These are phyloP conservation scores for Heliocidaris tuberculata DNA, from an alignment of 35 echinoderm and acorn worm genomes.

Conservation along the genomic window DNA sequence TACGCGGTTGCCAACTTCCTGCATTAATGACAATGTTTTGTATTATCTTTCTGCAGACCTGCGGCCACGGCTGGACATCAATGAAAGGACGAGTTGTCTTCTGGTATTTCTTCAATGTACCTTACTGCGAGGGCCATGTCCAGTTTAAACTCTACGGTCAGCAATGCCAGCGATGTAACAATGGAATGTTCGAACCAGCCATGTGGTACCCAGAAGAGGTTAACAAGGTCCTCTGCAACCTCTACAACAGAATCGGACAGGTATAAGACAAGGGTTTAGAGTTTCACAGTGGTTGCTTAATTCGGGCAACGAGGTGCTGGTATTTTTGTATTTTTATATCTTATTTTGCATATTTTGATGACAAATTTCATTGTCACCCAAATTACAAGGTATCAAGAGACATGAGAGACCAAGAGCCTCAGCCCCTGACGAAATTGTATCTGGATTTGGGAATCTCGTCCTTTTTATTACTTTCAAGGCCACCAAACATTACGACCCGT, in stretches of 20 bases:
- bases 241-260: slow-evolving; percentile 98
- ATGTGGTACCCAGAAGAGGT: slow-evolving; percentile 99
- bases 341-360: background rate
- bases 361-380: background rate
- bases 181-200: slow-evolving; percentile 85
- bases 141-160: slow-evolving; percentile 99
- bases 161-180: slow-evolving; percentile 90
- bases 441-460: too few relatives aligned
- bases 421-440: too few relatives aligned
- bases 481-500: too few relatives aligned
- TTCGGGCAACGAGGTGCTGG: background rate
- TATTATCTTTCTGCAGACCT: slow-evolving; percentile 59
- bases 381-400: background rate
- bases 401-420: too few relatives aligned
- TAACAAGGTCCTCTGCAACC: slow-evolving; percentile 94
- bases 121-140: slow-evolving; percentile 82
- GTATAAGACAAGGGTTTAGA: slow-evolving; percentile 40
- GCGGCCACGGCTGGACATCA: slow-evolving; percentile 97
- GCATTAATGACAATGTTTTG: background rate
- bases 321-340: background rate
- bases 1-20: too few relatives aligned
- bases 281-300: background rate
- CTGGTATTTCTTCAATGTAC: slow-evolving; percentile 78
- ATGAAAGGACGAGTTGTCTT: slow-evolving; percentile 99
- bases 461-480: too few relatives aligned